phyloP scores from a whole-genome alignment of 1,140 invertebrate species.

The Drosophila tristis region DNA sequence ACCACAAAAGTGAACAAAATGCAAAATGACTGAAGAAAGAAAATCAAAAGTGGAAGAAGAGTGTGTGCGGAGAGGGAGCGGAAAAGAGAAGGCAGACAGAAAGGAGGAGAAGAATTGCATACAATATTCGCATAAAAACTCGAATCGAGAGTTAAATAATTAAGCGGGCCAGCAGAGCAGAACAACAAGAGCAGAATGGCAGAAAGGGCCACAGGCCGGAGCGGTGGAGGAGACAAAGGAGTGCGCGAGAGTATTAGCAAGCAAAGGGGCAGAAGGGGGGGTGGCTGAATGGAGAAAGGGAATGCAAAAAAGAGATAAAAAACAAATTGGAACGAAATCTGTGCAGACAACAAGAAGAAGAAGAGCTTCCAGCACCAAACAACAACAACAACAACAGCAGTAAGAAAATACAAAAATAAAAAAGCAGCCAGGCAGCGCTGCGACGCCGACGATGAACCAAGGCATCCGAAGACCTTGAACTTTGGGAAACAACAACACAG shows the following conservation, averaged over 20 bases:
- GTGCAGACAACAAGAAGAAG: slow-evolving; percentile 33
- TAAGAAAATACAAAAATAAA: neutral
- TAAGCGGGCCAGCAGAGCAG: slow-evolving; percentile 67
- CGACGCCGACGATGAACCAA: slow-evolving; percentile 37
- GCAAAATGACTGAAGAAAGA: slow-evolving; percentile 24
- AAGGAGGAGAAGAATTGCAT: slow-evolving; percentile 25
- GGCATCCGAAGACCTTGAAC: slow-evolving; percentile 66
- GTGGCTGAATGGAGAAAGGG: slow-evolving; percentile 10
- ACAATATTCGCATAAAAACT: slow-evolving; percentile 49
- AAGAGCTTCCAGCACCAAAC: neutral
- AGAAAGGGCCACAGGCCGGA: slow-evolving; percentile 4
- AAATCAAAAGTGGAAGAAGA: slow-evolving; percentile 27
- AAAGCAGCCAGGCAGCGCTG: neutral
- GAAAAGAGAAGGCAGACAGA: slow-evolving; percentile 5
- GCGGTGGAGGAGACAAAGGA: neutral
- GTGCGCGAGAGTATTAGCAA: slow-evolving; percentile 14
- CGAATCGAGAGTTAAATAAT: slow-evolving; percentile 68
- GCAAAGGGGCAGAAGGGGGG: slow-evolving; percentile 51
- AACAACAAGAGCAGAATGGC: slow-evolving; percentile 47
- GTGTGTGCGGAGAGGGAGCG: slow-evolving; percentile 8
- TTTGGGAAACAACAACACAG: slow-evolving; percentile 39
- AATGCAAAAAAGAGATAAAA: slow-evolving; percentile 35
- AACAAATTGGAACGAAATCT: slow-evolving; percentile 57
- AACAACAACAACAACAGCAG: neutral
- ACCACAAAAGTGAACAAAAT: slow-evolving; percentile 42